Percentiles rank a stretch among this genome's conserved stretches.
phyloP scores from a whole-genome alignment of 2,113 vertebrate species.

The Pseudolaguvia tuberculata region DNA sequence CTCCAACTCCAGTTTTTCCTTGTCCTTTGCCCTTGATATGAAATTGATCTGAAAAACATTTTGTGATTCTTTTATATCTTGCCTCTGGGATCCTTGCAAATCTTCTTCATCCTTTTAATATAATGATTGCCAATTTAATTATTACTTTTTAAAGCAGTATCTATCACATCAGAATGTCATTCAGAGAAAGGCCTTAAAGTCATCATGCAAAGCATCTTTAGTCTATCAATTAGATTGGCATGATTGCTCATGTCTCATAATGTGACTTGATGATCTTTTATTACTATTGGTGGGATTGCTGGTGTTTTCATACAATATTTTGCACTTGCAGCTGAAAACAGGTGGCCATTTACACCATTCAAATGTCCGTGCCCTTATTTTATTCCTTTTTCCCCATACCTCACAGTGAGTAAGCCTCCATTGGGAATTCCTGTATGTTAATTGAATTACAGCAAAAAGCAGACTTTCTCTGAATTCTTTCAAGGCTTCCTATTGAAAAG shows the following conservation, averaged over 20 bases:
- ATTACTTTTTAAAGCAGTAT: slow-evolving; percentile 4
- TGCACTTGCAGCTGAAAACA: slow-evolving; percentile 41
- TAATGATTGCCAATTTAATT: slow-evolving; percentile 11
- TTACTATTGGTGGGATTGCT: slow-evolving; percentile 28
- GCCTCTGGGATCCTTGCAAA: slow-evolving; percentile 26
- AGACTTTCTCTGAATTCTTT: slow-evolving; percentile 22
- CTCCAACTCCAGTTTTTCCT: neutral
- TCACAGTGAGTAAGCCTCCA: neutral
- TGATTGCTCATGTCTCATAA: slow-evolving; percentile 24
- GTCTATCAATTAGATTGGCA: neutral
- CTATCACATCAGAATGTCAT: slow-evolving; percentile 3
- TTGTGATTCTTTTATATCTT: slow-evolving; percentile 4
- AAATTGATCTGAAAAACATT: slow-evolving; percentile 11
- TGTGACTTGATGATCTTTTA: slow-evolving; percentile 43
- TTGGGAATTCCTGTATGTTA: slow-evolving; percentile 30
- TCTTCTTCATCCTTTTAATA: slow-evolving; percentile 14
- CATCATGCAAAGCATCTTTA: slow-evolving; percentile 2
- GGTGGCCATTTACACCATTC: slow-evolving; percentile 31
- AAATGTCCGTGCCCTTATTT: slow-evolving; percentile 22
- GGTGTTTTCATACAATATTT: slow-evolving; percentile 39
- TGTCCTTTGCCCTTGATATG: slow-evolving; percentile 1
- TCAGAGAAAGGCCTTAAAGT: neutral
- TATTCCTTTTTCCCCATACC: neutral
- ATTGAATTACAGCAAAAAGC: slow-evolving; percentile 32
- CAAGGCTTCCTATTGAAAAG: neutral